phyloP scores from a whole-genome alignment of 2,113 vertebrate species.

The Zosterops japonicus region DNA sequence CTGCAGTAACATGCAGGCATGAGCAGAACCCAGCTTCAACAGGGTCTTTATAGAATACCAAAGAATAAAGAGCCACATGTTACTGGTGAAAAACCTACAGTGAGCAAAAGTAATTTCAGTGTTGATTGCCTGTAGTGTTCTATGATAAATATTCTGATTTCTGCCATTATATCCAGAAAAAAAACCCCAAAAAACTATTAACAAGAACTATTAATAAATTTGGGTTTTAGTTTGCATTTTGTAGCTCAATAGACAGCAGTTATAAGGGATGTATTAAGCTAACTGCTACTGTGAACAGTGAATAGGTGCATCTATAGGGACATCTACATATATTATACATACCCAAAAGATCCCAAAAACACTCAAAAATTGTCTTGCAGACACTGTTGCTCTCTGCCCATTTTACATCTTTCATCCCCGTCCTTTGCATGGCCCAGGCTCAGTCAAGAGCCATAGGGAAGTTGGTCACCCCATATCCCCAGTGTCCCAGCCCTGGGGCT shows the following conservation, averaged over 20 bases:
- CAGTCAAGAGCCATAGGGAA: rapidly evolving
- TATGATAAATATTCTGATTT: background rate
- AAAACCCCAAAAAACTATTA: background rate
- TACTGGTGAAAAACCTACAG: background rate
- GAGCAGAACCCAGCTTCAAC: background rate
- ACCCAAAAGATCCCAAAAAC: background rate
- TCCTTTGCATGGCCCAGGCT: background rate
- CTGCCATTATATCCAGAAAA: background rate
- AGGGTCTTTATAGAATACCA: background rate
- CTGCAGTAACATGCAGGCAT: background rate
- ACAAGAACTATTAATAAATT: background rate
- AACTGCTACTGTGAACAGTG: background rate
- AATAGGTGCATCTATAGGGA: background rate
- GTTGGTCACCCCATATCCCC: rapidly evolving
- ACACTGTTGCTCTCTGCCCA: background rate
- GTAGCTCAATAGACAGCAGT: background rate
- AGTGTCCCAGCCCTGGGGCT: rapidly evolving
- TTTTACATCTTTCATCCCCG: background rate
- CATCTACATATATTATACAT: background rate
- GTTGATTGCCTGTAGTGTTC: background rate
- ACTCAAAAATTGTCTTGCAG: background rate
- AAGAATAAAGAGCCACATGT: background rate
- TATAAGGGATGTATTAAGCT: background rate
- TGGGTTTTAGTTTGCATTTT: background rate
- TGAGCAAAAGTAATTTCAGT: background rate